Percentiles rank a stretch among this genome's conserved stretches.
Conservation (phyloP, 2,888 invertebrate genomes). For the Daptonema setosum region DNA sequence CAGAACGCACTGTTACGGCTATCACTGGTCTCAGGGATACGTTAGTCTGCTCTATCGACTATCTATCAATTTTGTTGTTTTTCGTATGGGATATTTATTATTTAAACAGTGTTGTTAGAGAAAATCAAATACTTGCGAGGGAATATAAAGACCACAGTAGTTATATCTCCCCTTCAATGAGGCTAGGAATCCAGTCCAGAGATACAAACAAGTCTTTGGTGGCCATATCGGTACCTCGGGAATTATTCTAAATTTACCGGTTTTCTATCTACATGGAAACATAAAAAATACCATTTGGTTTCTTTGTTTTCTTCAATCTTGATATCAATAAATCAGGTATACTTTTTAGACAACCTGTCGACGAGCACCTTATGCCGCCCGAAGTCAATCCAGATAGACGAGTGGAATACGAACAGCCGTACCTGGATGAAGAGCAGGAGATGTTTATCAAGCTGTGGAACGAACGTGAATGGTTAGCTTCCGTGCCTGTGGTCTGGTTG, state of each 20-base stretch:
- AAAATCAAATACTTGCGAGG: too few species aligned
- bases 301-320: too few species aligned
- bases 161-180: too few species aligned
- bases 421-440: background rate
- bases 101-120: too few species aligned
- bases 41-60: background rate
- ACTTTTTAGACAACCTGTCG: background rate
- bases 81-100: background rate
- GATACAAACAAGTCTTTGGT: too few species aligned
- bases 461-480: background rate
- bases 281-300: too few species aligned
- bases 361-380: background rate
- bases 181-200: too few species aligned
- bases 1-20: conserved; percentile 9
- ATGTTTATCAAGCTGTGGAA: background rate
- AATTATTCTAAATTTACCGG: background rate
- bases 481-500: too few species aligned
- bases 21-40: conserved; percentile 1
- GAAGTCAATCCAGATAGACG: background rate
- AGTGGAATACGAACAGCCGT: background rate
- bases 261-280: too few species aligned
- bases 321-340: too few species aligned
- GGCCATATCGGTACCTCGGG: too few species aligned
- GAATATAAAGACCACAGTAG: too few species aligned
- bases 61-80: background rate